Conservation (phyloP, 1,140 invertebrate species). For the Drosophila tropicalis region DNA sequence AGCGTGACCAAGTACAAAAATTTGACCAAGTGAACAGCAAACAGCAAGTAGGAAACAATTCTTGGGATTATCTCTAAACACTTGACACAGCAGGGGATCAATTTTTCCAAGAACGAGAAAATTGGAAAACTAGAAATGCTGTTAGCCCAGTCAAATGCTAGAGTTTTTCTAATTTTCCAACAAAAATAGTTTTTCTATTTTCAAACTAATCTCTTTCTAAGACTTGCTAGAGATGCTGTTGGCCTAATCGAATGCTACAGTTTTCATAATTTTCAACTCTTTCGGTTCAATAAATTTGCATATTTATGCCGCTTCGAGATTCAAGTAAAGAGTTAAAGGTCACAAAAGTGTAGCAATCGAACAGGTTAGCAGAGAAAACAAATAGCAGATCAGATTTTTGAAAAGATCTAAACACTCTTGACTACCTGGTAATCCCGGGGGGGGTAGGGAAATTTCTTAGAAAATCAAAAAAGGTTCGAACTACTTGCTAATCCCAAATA, state of each 20-base stretch:
- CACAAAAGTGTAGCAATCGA: conserved; percentile 45
- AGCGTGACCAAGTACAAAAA: conserved; percentile 41
- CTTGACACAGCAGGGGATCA: background rate
- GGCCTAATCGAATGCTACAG: conserved; percentile 38
- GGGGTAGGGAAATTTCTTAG: background rate
- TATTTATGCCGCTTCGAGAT: background rate
- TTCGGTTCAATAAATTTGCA: background rate
- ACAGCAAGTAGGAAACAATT: conserved; percentile 5
- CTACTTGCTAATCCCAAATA: background rate
- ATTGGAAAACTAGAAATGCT: background rate
- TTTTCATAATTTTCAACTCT: conserved; percentile 17
- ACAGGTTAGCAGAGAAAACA: conserved; percentile 23
- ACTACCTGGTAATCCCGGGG: too few species aligned
- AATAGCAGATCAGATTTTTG: background rate
- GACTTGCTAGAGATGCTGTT: conserved; percentile 11
- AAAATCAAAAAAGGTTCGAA: background rate
- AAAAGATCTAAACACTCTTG: too few species aligned
- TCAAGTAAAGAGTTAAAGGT: conserved; percentile 35
- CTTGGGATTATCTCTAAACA: background rate
- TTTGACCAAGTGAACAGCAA: conserved; percentile 34
- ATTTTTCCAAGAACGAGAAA: too few species aligned
- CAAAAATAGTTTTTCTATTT: too few species aligned
- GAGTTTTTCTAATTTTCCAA: conserved; percentile 17
- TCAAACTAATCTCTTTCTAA: too few species aligned
- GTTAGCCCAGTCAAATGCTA: conserved; percentile 37